Conservation (phyloP, 2,888 invertebrate species). For the Tenthredo scrophulariae region DNA sequence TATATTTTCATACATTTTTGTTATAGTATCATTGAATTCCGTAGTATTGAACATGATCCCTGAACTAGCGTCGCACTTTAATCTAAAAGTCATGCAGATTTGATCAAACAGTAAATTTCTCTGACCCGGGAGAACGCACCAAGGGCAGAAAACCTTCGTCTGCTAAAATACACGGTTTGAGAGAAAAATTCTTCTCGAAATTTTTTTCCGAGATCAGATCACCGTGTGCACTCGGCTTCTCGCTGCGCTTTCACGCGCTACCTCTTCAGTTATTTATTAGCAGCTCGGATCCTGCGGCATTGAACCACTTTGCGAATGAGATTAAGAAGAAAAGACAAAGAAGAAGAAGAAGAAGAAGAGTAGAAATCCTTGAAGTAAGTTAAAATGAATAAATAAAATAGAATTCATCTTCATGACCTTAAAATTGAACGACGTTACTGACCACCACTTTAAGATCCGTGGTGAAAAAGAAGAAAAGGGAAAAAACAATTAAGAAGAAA, state of each 20-base stretch:
- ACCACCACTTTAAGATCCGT: background rate
- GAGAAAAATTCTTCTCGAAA: constrained; percentile 30
- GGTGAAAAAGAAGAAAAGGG: background rate
- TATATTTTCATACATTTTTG: background rate
- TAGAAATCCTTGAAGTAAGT: background rate
- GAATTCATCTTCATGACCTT: background rate
- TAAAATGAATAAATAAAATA: background rate
- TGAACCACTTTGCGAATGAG: background rate
- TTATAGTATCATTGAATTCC: background rate
- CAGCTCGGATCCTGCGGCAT: background rate
- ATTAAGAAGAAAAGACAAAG: background rate
- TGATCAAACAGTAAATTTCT: constrained; percentile 41
- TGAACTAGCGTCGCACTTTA: constrained; percentile 32
- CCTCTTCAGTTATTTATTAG: constrained; percentile 26
- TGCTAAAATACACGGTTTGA: constrained; percentile 21
- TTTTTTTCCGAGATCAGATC: background rate
- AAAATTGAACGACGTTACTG: background rate
- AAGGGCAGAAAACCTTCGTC: background rate
- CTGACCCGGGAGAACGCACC: background rate
- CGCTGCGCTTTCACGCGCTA: background rate
- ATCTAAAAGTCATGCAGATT: constrained; percentile 47
- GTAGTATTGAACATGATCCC: background rate
- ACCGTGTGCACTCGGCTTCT: background rate
- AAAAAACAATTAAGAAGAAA: constrained; percentile 4
- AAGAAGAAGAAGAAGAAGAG: background rate